phyloP scores from a whole-genome alignment of 2,113 vertebrate species.

The Notarius quadriscutis region DNA sequence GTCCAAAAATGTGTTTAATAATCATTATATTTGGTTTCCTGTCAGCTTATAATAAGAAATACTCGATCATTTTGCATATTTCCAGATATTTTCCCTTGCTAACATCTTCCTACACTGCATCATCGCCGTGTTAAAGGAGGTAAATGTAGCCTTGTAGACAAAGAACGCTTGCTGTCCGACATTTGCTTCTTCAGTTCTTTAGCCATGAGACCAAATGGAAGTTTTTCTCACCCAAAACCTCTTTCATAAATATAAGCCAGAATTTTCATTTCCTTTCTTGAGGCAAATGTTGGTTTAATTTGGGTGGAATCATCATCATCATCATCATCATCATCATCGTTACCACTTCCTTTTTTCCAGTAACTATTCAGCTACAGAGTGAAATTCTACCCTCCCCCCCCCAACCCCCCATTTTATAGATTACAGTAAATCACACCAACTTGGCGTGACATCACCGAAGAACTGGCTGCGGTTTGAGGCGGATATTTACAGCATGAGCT shows the following conservation, averaged over 20 bases:
- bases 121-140: neutral
- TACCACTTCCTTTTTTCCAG: neutral
- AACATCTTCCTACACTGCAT: neutral
- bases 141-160: neutral
- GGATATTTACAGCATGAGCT: neutral
- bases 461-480: neutral
- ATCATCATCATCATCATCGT: neutral
- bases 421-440: neutral
- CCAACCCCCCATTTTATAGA: neutral
- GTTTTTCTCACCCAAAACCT: neutral
- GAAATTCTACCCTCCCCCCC: neutral
- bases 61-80: neutral
- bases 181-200: neutral
- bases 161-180: neutral
- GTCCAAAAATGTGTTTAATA: neutral
- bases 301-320: neutral
- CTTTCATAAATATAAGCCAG: neutral
- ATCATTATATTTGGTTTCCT: neutral
- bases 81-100: neutral
- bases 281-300: neutral
- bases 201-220: neutral
- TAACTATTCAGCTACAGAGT: neutral
- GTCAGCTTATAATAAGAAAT: neutral
- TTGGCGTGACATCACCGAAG: neutral
- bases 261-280: neutral